Percentiles rank a stretch among this genome's conserved stretches.
Conservation (phyloP, 2,888 invertebrate species). For the Ryuthela nishihirai region DNA sequence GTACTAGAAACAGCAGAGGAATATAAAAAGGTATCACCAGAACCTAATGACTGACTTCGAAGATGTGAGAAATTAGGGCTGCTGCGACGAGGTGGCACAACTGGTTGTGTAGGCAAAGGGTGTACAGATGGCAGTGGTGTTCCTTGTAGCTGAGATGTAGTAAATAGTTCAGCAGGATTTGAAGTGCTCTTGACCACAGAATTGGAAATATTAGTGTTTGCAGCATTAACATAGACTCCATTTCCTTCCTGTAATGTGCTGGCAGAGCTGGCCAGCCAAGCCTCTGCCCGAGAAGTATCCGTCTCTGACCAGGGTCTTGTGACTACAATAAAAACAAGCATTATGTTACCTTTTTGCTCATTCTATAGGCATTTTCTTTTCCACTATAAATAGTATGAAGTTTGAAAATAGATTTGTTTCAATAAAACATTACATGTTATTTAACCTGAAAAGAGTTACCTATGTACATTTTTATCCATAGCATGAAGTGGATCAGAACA, state of each 20-base stretch:
- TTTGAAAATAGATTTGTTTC: no score
- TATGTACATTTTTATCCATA: no score
- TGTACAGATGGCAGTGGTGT: neutral
- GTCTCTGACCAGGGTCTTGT: no score
- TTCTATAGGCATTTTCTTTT: no score
- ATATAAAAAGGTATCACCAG: slow-evolving; percentile 42
- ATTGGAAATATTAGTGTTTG: neutral
- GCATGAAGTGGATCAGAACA: no score
- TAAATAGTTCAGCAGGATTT: neutral
- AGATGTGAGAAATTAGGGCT: slow-evolving; percentile 55
- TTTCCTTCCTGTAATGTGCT: neutral
- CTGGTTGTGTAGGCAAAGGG: slow-evolving; percentile 14
- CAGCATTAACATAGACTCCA: neutral
- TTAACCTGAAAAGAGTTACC: no score
- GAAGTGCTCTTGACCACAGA: neutral
- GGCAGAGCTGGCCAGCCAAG: slow-evolving; percentile 6
- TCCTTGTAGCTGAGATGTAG: neutral
- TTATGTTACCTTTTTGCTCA: no score
- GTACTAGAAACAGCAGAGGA: neutral
- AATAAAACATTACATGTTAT: no score
- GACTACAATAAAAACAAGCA: no score
- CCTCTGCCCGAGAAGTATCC: slow-evolving; percentile 3
- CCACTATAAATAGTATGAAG: no score
- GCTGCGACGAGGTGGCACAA: slow-evolving; percentile 51
- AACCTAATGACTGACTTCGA: slow-evolving; percentile 58